Evolutionary conservation across 2,888 invertebrate species (phyloP).

Genomic region (Synanthedon vespiformis): DNA sequence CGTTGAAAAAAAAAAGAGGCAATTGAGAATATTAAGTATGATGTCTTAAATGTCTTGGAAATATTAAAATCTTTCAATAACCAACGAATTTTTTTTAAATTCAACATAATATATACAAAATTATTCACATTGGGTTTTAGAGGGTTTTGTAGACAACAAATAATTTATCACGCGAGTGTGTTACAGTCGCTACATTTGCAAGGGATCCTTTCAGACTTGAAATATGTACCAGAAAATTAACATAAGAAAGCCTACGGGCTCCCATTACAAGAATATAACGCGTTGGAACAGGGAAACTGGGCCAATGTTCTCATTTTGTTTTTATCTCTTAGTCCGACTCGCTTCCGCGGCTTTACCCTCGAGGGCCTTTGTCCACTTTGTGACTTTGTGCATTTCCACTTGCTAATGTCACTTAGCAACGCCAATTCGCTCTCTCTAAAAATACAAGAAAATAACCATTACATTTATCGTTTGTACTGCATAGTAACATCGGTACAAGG

Average conservation of each 20-base stretch:
- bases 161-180: too few species aligned
- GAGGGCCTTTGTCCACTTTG: not conserved
- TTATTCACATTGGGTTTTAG: too few species aligned
- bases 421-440: not conserved
- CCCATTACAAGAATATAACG: not conserved
- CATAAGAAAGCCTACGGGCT: constrained; percentile 10
- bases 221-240: constrained; percentile 6
- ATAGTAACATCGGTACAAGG: too few species aligned
- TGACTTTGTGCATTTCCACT: not conserved
- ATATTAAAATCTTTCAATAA: not conserved
- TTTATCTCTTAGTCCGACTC: constrained; percentile 1
- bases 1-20: too few species aligned
- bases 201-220: not conserved
- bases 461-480: too few species aligned
- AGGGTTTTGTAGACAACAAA: too few species aligned
- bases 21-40: too few species aligned
- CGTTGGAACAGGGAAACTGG: constrained; percentile 3
- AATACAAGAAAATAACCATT: not conserved
- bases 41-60: too few species aligned
- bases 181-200: not conserved
- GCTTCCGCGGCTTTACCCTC: not conserved
- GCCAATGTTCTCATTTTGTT: constrained; percentile 4
- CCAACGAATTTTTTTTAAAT: not conserved
- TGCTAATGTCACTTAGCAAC: not conserved
- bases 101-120: not conserved